Evolutionary conservation across 2,113 vertebrate species (phyloP).

Genomic region (Lepisosteus oculatus): DNA sequence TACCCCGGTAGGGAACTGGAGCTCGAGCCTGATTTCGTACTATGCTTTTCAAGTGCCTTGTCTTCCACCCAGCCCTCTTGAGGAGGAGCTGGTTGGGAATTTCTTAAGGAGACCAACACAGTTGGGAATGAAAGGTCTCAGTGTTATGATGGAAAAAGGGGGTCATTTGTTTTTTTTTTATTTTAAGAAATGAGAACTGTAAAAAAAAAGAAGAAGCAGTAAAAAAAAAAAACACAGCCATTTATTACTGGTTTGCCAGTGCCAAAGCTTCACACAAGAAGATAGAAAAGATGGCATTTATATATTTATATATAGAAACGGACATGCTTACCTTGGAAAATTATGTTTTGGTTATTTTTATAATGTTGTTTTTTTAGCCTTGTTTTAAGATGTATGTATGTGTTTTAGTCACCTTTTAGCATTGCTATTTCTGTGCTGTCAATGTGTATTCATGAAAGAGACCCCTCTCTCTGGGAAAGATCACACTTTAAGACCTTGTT

Average conservation of each 20-base stretch:
- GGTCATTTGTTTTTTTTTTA: constrained; percentile 19
- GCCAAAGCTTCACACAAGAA: constrained; percentile 53
- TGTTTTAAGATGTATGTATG: constrained; percentile 12
- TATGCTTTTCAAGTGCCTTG: constrained; percentile 32
- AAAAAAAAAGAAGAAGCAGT: constrained; percentile 16
- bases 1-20: not conserved
- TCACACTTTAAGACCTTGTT: constrained; percentile 37
- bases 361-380: constrained; percentile 26
- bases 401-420: constrained; percentile 42
- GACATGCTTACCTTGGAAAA: constrained; percentile 54
- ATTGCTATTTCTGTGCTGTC: constrained; percentile 23
- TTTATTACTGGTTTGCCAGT: constrained; percentile 39
- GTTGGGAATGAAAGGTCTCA: constrained; percentile 21
- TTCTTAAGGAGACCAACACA: constrained; percentile 9
- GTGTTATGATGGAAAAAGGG: constrained; percentile 14
- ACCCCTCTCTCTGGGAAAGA: constrained; percentile 17
- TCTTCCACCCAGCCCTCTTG: constrained; percentile 31
- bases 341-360: constrained; percentile 44
- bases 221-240: not conserved
- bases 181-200: constrained; percentile 15
- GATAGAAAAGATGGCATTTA: constrained; percentile 50
- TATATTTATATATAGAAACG: constrained; percentile 67
- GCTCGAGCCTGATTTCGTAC: not conserved
- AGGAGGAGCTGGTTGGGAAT: constrained; percentile 13
- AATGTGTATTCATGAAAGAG: constrained; percentile 37